These are phyloP conservation scores for Euthynnus affinis DNA, from an alignment of 2,797 vertebrate genomes.

Conservation along the genomic window DNA sequence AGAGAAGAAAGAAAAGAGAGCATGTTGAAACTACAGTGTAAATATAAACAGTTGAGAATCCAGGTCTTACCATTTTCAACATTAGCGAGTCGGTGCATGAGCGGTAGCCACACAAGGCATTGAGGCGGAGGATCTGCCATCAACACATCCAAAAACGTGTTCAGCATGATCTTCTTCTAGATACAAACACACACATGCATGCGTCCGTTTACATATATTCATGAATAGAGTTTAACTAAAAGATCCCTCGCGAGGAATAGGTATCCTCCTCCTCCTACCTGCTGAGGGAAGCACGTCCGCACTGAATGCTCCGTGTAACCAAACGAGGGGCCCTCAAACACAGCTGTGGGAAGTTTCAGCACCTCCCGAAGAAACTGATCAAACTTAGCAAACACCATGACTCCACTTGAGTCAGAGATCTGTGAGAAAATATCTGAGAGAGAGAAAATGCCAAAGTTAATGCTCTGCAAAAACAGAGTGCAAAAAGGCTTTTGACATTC, in stretches of 20 bases:
- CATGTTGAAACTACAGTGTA: background rate
- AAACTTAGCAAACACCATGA: constrained; percentile 94
- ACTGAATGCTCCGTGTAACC: constrained; percentile 96
- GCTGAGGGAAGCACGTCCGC: constrained; percentile 95
- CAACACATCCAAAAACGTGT: constrained; percentile 96
- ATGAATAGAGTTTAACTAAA: background rate
- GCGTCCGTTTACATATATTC: background rate
- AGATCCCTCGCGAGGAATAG: background rate
- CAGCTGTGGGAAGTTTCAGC: constrained; percentile 95
- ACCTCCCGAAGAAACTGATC: constrained; percentile 96
- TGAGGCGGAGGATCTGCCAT: constrained; percentile 98
- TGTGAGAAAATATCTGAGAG: constrained; percentile 96
- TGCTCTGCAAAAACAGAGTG: background rate
- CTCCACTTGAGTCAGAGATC: constrained; percentile 94
- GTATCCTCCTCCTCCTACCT: constrained; percentile 84
- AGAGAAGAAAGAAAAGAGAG: background rate
- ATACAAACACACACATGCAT: constrained; percentile 70
- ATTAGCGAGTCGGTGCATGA: constrained; percentile 98
- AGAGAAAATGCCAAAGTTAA: constrained; percentile 31
- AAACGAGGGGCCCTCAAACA: constrained; percentile 98
- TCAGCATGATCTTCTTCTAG: constrained; percentile 96
- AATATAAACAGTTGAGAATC: background rate
- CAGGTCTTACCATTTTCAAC: constrained; percentile 93
- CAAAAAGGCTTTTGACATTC: constrained; percentile 21
- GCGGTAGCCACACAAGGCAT: constrained; percentile 98